phyloP scores from a whole-genome alignment of 2,888 invertebrate genomes.

The Eilema sororculum region DNA sequence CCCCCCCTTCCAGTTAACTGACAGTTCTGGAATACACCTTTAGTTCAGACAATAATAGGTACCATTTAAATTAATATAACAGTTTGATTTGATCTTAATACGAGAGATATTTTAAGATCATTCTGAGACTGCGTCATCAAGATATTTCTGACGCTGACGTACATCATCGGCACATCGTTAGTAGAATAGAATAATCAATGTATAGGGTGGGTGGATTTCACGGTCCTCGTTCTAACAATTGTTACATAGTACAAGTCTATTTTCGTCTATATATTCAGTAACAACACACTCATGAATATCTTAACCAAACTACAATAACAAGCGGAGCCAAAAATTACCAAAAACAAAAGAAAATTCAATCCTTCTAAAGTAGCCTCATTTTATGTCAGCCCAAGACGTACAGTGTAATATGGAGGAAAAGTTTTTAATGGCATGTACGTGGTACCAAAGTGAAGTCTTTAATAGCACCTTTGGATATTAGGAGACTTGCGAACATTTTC shows the following conservation, averaged over 20 bases:
- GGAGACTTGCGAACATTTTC: conserved; percentile 43
- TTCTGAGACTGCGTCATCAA: too few relatives aligned
- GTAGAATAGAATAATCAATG: too few relatives aligned
- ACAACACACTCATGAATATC: neutral
- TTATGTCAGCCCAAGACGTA: conserved; percentile 54
- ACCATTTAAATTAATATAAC: too few relatives aligned
- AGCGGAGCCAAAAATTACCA: neutral
- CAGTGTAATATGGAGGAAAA: conserved; percentile 64
- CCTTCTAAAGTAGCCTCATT: conserved; percentile 49
- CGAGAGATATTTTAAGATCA: too few relatives aligned
- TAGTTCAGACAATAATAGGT: too few relatives aligned
- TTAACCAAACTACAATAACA: neutral
- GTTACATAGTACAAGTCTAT: neutral
- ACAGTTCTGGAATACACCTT: too few relatives aligned
- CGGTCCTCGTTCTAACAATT: neutral
- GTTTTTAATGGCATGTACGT: conserved; percentile 72
- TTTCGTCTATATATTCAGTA: neutral
- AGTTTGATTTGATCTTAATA: too few relatives aligned
- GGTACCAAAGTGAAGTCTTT: conserved; percentile 62
- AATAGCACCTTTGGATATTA: conserved; percentile 56
- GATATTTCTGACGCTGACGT: too few relatives aligned
- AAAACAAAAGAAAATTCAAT: conserved; percentile 31
- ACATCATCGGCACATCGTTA: too few relatives aligned
- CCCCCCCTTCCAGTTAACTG: too few relatives aligned
- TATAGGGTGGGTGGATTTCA: too few relatives aligned